Evolutionary conservation across 2,113 vertebrate genomes (phyloP), one percentile per base, ranked within the genome.

Genomic region (Lepisosteus osseus): DNA sequence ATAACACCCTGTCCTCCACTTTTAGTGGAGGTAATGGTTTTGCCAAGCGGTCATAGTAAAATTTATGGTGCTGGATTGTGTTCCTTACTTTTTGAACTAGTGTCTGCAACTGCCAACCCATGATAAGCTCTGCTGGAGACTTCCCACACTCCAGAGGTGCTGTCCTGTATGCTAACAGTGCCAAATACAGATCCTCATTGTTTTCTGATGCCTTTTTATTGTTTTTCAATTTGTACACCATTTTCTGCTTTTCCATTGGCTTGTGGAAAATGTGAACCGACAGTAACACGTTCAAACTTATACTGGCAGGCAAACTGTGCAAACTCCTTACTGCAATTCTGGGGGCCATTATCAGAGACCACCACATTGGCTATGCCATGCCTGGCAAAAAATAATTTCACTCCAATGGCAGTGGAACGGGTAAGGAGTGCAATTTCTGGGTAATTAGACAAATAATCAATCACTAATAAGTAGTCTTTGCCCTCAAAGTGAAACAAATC

Each of bases 111-210:
- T 70, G 41, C 13, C 56, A 6, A 7, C 54, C 61, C 69, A 75
- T 75, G 6, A 75, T 40, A 8, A 72, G n/a, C 54, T 66, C 71
- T 56, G 47, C 71, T 15, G 71, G 71, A 45, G 71, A 72, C n/a
- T 57, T 7, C 7, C 42, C 6, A 8, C 54, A 72, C 51, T 55
- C 71, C 8, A 66, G 41, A 45, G 71, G 71, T 72, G 70, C 64
- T 69, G 61, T 61, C 72, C 54, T 55, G 54, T 76, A 76, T 44
- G 51, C 65, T 17, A 76, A 61, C n/a, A 76, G 61, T 47, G 61
- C 61, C 44, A 76, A 61, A 44, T 65, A 76, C 54, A 56, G 47
- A 51, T 51, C 47, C 47, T 51, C 47, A 4, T 8, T 8, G 4
- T 51, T 51, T 8, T 51, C 47, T 51, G 47, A 51, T 4, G 47